These are phyloP conservation scores for Oxyteleia sp. DNA, from an alignment of 2,888 invertebrate genomes.

Conservation along the genomic window DNA sequence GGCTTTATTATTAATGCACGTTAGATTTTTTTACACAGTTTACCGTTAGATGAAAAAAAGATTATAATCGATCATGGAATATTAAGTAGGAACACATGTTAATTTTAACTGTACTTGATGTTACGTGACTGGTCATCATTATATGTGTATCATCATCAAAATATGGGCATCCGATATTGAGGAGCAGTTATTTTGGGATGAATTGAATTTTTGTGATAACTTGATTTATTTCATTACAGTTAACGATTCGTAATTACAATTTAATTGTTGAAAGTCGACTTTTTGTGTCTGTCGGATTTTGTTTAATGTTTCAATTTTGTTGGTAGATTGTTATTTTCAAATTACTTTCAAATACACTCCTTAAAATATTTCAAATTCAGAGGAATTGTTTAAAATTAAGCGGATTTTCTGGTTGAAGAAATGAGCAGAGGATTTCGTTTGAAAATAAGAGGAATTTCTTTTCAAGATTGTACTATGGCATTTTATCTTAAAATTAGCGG, in stretches of 20 bases:
- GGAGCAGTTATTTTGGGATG: slow-evolving; percentile 26
- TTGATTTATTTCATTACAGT: slow-evolving; percentile 25
- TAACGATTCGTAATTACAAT: slow-evolving; percentile 4
- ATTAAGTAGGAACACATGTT: slow-evolving; percentile 47
- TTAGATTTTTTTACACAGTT: slow-evolving; percentile 51
- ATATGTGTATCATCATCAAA: slow-evolving; percentile 45
- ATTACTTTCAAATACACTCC: too few relatives aligned
- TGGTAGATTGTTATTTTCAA: too few relatives aligned
- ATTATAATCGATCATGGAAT: slow-evolving; percentile 58
- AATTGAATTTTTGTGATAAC: slow-evolving; percentile 17
- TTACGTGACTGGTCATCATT: slow-evolving; percentile 54
- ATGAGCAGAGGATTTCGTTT: too few relatives aligned
- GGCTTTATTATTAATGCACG: slow-evolving; percentile 11
- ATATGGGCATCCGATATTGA: slow-evolving; percentile 4
- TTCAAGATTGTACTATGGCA: too few relatives aligned
- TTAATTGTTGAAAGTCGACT: too few relatives aligned
- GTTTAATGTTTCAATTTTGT: too few relatives aligned
- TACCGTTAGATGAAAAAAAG: slow-evolving; percentile 51
- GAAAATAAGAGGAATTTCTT: too few relatives aligned
- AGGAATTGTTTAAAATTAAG: too few relatives aligned
- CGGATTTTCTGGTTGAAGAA: too few relatives aligned
- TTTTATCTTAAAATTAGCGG: too few relatives aligned
- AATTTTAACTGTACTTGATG: slow-evolving; percentile 58
- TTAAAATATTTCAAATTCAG: too few relatives aligned
- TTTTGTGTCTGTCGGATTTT: too few relatives aligned